These are phyloP conservation scores for Leucopternis melanops DNA, from an alignment of 2,113 vertebrate genomes.

Conservation along the genomic window DNA sequence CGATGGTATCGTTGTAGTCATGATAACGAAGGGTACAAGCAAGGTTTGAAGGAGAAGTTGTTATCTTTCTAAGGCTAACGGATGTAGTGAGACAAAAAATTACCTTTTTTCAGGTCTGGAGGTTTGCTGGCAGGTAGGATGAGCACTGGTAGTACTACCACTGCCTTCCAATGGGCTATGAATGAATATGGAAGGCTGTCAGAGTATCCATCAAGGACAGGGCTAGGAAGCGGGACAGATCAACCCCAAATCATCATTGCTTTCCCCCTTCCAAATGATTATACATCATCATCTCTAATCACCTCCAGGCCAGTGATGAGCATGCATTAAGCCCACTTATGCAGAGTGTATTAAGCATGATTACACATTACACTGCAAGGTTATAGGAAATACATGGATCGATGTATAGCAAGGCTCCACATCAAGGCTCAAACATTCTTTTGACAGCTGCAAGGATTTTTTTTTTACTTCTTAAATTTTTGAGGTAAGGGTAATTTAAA, in stretches of 20 bases:
- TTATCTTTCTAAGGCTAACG: not conserved
- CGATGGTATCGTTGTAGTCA: not conserved
- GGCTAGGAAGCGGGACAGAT: not conserved
- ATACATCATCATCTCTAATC: not conserved
- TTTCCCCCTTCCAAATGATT: not conserved
- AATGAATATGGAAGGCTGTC: not conserved
- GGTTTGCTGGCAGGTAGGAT: not conserved
- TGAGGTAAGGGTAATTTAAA: not conserved
- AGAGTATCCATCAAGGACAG: not conserved
- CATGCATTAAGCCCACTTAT: not conserved
- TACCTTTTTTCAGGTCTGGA: not conserved
- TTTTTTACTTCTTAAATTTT: not conserved
- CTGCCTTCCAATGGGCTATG: not conserved
- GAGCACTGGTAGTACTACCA: accelerated
- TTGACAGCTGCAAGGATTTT: not conserved
- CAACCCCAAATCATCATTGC: not conserved
- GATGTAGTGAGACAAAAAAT: not conserved
- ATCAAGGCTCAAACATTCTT: not conserved
- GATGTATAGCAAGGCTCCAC: not conserved
- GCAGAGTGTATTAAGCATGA: not conserved
- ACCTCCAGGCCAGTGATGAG: not conserved
- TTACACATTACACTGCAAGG: not conserved
- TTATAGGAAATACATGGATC: not conserved
- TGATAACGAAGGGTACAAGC: not conserved
- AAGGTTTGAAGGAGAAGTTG: not conserved